Evolutionary conservation across 2,113 vertebrate genomes (phyloP).

Genomic region (Neotragus moschatus): DNA sequence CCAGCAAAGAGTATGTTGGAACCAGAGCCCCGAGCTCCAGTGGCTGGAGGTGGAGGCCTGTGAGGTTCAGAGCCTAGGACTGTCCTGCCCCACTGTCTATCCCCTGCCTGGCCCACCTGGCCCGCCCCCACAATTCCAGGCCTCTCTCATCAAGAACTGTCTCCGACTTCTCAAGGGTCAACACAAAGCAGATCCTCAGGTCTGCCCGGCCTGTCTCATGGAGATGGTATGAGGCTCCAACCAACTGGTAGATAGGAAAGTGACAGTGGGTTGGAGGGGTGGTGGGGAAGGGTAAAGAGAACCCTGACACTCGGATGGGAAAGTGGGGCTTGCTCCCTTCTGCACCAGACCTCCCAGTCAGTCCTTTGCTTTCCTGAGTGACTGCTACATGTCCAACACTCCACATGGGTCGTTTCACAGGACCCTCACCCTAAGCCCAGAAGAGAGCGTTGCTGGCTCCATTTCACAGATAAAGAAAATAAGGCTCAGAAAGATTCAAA

Average conservation of each 20-base stretch:
- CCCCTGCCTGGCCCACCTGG: neutral
- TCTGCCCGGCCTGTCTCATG: neutral
- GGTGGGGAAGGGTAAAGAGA: neutral
- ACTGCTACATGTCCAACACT: fast-evolving
- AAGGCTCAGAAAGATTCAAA: neutral
- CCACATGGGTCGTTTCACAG: neutral
- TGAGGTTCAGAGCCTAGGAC: neutral
- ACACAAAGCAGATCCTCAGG: neutral
- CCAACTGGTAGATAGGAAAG: neutral
- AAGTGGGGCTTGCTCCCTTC: neutral
- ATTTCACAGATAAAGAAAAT: neutral
- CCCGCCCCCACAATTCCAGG: neutral
- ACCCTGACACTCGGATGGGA: neutral
- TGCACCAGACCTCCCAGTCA: neutral
- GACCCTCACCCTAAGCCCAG: neutral
- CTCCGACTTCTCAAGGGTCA: neutral
- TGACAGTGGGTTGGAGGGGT: neutral
- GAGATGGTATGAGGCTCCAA: neutral
- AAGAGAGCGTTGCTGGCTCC: neutral
- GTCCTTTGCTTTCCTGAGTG: neutral
- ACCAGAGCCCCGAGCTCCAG: neutral
- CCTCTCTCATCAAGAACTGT: neutral
- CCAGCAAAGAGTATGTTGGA: neutral
- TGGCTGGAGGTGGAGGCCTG: neutral
- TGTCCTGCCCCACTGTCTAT: neutral